Percentiles rank a stretch among this genome's conserved stretches.
These are phyloP conservation scores for Melieria picta DNA, from an alignment of 2,888 invertebrate genomes.

Conservation along the genomic window DNA sequence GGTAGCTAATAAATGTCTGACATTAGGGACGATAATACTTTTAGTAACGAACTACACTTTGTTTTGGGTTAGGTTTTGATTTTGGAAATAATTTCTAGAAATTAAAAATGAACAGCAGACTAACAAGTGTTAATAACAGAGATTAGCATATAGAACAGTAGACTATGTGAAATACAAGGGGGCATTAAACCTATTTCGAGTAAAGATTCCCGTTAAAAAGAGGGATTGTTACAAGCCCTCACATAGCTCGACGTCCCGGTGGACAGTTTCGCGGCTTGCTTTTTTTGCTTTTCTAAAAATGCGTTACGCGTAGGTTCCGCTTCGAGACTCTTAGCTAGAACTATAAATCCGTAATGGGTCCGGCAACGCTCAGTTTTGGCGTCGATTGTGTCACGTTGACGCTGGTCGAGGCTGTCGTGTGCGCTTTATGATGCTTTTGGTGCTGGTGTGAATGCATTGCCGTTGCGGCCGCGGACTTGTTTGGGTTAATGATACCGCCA, in stretches of 20 bases:
- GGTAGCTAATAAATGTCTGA: background rate
- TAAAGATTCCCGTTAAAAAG: background rate
- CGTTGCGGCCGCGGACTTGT: conserved; percentile 27
- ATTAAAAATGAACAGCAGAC: background rate
- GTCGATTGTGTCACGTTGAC: conserved; percentile 41
- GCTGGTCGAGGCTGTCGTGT: conserved; percentile 34
- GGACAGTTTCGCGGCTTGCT: too few species aligned
- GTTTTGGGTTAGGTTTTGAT: background rate
- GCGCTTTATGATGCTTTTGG: conserved; percentile 38
- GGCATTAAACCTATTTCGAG: background rate
- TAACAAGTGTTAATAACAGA: background rate
- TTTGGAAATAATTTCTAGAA: background rate
- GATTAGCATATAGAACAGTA: background rate
- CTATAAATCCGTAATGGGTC: conserved; percentile 66
- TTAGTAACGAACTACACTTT: background rate
- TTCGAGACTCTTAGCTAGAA: conserved; percentile 53
- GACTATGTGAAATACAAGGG: background rate
- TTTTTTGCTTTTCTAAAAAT: conserved; percentile 48
- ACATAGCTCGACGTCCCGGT: too few species aligned
- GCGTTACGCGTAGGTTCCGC: conserved; percentile 52
- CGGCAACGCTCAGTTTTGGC: conserved; percentile 61
- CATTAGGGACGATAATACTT: background rate
- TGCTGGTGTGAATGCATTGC: conserved; percentile 38
- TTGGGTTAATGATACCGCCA: conserved; percentile 25
- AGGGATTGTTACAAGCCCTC: too few species aligned